Evolutionary conservation across 2,888 invertebrate genomes (phyloP).

Genomic region (Nymphalis urticae): DNA sequence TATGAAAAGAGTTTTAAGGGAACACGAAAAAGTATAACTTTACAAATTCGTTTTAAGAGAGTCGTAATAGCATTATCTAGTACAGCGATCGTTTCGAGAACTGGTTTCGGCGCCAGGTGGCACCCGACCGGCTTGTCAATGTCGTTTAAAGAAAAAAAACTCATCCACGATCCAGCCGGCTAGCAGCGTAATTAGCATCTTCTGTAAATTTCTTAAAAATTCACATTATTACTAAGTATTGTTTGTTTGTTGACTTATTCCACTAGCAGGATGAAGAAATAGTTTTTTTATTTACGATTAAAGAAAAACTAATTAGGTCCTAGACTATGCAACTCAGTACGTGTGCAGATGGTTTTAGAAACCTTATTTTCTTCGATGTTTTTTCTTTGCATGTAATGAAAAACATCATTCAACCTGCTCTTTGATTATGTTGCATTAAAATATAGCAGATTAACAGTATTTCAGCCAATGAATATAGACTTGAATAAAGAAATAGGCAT

Average conservation of each 20-base stretch:
- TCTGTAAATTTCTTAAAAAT: slow-evolving; percentile 25
- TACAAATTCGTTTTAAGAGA: background rate
- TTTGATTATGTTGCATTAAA: no score
- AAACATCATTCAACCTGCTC: no score
- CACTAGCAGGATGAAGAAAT: background rate
- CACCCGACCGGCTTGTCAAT: slow-evolving; percentile 38
- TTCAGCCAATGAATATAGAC: no score
- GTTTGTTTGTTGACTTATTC: slow-evolving; percentile 4
- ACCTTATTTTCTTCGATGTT: no score
- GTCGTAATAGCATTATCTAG: slow-evolving; percentile 3
- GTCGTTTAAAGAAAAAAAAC: slow-evolving; percentile 36
- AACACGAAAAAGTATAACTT: background rate
- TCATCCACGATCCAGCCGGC: slow-evolving; percentile 24
- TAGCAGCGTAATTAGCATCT: slow-evolving; percentile 31
- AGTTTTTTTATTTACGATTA: no score
- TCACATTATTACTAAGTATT: slow-evolving; percentile 1
- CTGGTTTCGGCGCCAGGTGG: slow-evolving; percentile 43
- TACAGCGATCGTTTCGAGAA: slow-evolving; percentile 34
- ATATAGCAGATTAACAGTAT: no score
- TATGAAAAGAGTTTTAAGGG: background rate
- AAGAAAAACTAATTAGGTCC: no score
- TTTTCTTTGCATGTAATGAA: no score
- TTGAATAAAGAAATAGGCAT: no score
- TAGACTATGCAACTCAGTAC: no score
- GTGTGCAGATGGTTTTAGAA: no score